Evolutionary conservation across 2,888 invertebrate genomes (phyloP).

Genomic region (Drosophila prolongata): DNA sequence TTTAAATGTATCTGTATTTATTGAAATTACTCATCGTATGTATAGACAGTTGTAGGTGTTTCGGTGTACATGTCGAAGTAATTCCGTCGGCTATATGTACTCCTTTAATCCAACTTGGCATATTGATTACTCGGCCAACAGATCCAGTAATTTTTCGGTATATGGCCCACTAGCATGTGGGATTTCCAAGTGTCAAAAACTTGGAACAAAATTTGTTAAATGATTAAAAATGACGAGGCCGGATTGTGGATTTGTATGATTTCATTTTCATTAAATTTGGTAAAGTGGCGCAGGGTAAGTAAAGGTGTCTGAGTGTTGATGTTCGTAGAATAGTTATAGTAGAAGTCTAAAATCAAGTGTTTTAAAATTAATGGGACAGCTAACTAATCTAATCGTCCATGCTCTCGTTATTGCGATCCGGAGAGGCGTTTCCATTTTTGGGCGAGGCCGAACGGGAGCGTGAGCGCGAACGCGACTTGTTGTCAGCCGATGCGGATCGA

Average conservation of each 20-base stretch:
- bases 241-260: slow-evolving; percentile 34
- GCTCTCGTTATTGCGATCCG: slow-evolving; percentile 85
- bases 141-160: slow-evolving; percentile 18
- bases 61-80: slow-evolving; percentile 6
- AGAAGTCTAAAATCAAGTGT: slow-evolving; percentile 73
- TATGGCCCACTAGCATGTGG: background rate
- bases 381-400: slow-evolving; percentile 84
- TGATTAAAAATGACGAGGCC: slow-evolving; percentile 48
- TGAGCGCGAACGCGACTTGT: slow-evolving; percentile 86
- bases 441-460: slow-evolving; percentile 85
- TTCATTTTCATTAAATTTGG: slow-evolving; percentile 33
- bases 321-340: slow-evolving; percentile 63
- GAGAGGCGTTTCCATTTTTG: slow-evolving; percentile 85
- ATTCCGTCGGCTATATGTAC: slow-evolving; percentile 3
- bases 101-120: background rate
- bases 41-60: slow-evolving; percentile 43
- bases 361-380: slow-evolving; percentile 69
- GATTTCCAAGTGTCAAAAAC: background rate
- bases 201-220: slow-evolving; percentile 8
- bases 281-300: slow-evolving; percentile 32
- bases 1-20: slow-evolving; percentile 60
- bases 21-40: slow-evolving; percentile 56
- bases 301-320: slow-evolving; percentile 40
- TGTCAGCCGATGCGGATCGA: slow-evolving; percentile 89
- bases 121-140: slow-evolving; percentile 6